These are phyloP conservation scores for Dendroctonus valens DNA, from an alignment of 1,140 invertebrate species.

Conservation along the genomic window DNA sequence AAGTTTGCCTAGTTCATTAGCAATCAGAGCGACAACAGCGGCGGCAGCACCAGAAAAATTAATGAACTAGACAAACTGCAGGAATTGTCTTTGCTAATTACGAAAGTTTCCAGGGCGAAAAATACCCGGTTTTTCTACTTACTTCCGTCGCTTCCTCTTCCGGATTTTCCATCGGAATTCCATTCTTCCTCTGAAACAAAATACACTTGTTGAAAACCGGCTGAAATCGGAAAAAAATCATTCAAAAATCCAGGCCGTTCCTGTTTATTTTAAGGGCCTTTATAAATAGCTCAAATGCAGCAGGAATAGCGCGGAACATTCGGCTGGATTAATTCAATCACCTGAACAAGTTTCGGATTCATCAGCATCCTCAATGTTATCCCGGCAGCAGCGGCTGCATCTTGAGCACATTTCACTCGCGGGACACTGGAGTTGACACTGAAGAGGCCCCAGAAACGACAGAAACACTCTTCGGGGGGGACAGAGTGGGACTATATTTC, in stretches of 20 bases:
- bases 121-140: constrained; percentile 37
- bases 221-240: too few relatives aligned
- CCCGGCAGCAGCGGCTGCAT: constrained; percentile 47
- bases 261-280: too few relatives aligned
- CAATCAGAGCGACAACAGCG: too few relatives aligned
- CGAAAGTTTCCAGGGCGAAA: too few relatives aligned
- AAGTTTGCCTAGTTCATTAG: too few relatives aligned
- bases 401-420: constrained; percentile 45
- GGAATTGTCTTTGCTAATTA: too few relatives aligned
- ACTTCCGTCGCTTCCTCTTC: constrained; percentile 50
- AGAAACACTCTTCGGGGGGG: constrained; percentile 19
- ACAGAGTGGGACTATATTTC: constrained; percentile 15
- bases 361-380: constrained; percentile 45
- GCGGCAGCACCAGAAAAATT: too few relatives aligned
- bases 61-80: too few relatives aligned
- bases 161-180: constrained; percentile 52
- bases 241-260: too few relatives aligned
- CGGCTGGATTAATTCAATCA: constrained; percentile 1
- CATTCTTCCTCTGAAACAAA: constrained; percentile 54
- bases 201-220: constrained; percentile 3
- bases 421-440: constrained; percentile 20
- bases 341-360: constrained; percentile 45
- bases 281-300: too few relatives aligned
- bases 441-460: constrained; percentile 18
- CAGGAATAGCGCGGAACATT: too few relatives aligned